Base-by-base conservation (phyloP, 2,888 invertebrate genomes). In the Helleia helle region DNA sequence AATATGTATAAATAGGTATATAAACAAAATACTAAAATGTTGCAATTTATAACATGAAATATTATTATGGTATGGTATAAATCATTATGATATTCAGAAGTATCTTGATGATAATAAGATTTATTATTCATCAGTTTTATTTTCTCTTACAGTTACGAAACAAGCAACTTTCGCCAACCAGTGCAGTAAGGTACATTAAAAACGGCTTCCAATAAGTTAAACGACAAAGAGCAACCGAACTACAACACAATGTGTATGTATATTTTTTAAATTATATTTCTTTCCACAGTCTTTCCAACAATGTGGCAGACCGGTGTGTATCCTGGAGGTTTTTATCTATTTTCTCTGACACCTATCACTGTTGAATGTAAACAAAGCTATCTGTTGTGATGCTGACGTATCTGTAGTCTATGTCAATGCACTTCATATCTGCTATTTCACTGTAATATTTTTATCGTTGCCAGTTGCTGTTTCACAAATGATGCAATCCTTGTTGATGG, bases 181-280 rank as follows among this genome's bases (percentile, higher is more conserved):
- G 8, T 34, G 12, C n/a, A 11, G 22, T 12, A 34, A 34, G 34
- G 34, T 34, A 34, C 18, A 2, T 22, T 34, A 17, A 80, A 71
- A 72, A 81, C 75, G 83, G 79, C 70, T 55, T 57, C 76, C 50
- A 62, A 79, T 60, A 77, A 72, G 47, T 48, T 81, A 51, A 79
- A 72, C 52, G 48, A 67, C 22, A 68, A 75, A 56, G 71, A 71
- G 22, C 72, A 79, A 49, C 71, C 72, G 36, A 84, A 80, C 65
- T 84, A 84, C 76, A 75, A 65, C 62, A 83, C 83, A 40, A 86
- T 86, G 86, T 84, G 86, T 86, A 85, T 72, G 77, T 84, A 80
- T 43, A 49, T 49, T 46, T 40, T 45, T 51, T 48, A 38, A 29
- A 41, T 30, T 26, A 38, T 29, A 36, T 24, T 49, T 50, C 56